Conservation (phyloP, 2,113 vertebrate species). For the Syngnathus typhle region DNA sequence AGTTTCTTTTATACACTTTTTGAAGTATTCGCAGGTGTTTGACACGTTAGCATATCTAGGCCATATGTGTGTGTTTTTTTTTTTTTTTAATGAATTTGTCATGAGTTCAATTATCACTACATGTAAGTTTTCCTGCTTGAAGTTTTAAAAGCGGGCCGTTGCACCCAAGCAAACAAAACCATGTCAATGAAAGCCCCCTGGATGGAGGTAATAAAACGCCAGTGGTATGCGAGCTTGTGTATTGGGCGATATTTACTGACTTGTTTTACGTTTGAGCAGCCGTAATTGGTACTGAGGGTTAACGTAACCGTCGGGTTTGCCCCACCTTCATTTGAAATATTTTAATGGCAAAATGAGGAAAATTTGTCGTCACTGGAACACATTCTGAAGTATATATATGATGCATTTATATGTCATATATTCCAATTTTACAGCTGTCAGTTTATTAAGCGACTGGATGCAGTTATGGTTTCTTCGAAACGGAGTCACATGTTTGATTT, state of each 20-base stretch:
- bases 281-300: not conserved
- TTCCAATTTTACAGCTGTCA: too few species aligned
- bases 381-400: too few species aligned
- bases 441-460: too few species aligned
- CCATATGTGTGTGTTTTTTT: not conserved
- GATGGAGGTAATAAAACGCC: not conserved
- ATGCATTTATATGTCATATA: too few species aligned
- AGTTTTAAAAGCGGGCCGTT: not conserved
- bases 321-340: too few species aligned
- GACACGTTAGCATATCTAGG: not conserved
- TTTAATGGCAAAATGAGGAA: too few species aligned
- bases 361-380: too few species aligned
- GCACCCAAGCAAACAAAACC: not conserved
- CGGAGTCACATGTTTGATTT: too few species aligned
- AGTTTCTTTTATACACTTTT: too few species aligned
- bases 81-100: not conserved
- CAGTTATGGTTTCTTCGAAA: too few species aligned
- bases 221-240: not conserved
- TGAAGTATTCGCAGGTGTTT: not conserved
- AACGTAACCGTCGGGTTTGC: not conserved
- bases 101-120: not conserved
- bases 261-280: not conserved
- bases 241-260: constrained; percentile 1
- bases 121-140: not conserved
- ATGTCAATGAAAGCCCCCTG: not conserved